Percentiles rank a stretch among this genome's conserved stretches.
These are phyloP conservation scores for Erythrolamprus reginae DNA, from an alignment of 2,113 vertebrate species.

Conservation along the genomic window DNA sequence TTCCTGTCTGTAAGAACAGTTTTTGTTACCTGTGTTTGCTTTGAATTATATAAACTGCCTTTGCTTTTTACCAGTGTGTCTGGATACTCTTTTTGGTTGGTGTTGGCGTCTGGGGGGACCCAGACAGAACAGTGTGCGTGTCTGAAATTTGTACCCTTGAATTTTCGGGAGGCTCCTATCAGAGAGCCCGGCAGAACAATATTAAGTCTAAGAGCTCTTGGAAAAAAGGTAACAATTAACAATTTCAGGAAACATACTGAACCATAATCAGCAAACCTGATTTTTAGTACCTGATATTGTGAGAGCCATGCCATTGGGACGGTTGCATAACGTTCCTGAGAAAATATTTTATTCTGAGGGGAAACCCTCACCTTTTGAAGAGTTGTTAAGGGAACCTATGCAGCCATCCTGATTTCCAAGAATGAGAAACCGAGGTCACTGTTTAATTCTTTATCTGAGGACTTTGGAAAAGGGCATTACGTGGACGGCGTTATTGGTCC, in stretches of 20 bases:
- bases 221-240: not conserved
- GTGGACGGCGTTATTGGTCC: not conserved
- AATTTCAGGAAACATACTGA: not conserved
- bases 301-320: not conserved
- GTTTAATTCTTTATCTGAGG: not conserved
- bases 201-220: no score
- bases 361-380: not conserved
- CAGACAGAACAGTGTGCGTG: no score
- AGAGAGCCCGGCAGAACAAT: no score
- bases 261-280: not conserved
- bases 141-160: no score
- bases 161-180: no score
- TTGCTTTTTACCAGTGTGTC: no score
- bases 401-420: not conserved
- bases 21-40: no score
- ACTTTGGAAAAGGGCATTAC: not conserved
- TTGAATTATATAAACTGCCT: no score
- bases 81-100: no score
- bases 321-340: not conserved
- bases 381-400: not conserved
- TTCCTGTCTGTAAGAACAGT: no score
- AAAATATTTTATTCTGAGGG: not conserved
- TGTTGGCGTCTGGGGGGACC: no score
- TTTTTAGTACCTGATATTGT: not conserved
- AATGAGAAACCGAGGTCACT: not conserved